phyloP scores from a whole-genome alignment of 2,888 invertebrate genomes.

The Andrena fulva region DNA sequence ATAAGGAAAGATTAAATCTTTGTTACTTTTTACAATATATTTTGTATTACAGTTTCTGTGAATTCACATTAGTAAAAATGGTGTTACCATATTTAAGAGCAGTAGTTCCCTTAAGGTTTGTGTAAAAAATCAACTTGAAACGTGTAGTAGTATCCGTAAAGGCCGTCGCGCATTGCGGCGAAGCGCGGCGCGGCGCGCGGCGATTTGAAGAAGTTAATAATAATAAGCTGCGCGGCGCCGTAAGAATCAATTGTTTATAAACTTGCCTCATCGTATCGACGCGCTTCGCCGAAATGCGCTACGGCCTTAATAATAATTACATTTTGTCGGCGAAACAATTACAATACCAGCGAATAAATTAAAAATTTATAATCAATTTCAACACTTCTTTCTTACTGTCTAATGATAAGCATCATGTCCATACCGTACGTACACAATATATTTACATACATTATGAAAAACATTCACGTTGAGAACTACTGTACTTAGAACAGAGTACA shows the following conservation, averaged over 20 bases:
- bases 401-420: background rate
- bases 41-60: slow-evolving; percentile 32
- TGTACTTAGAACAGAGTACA: slow-evolving; percentile 41
- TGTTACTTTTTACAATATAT: slow-evolving; percentile 42
- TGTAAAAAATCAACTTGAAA: slow-evolving; percentile 7
- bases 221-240: no score
- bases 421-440: background rate
- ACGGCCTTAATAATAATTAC: background rate
- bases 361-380: slow-evolving; percentile 2
- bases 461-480: slow-evolving; percentile 24
- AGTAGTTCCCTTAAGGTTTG: slow-evolving; percentile 38
- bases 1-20: slow-evolving; percentile 42
- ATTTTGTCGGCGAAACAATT: background rate
- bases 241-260: no score
- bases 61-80: slow-evolving; percentile 41
- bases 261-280: no score
- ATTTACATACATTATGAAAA: background rate
- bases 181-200: no score
- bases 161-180: no score
- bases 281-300: no score
- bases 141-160: background rate
- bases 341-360: background rate
- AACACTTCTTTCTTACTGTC: background rate
- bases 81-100: slow-evolving; percentile 34
- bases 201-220: background rate